Evolutionary conservation across 2,113 vertebrate species (phyloP).

Genomic region (Colius striatus): DNA sequence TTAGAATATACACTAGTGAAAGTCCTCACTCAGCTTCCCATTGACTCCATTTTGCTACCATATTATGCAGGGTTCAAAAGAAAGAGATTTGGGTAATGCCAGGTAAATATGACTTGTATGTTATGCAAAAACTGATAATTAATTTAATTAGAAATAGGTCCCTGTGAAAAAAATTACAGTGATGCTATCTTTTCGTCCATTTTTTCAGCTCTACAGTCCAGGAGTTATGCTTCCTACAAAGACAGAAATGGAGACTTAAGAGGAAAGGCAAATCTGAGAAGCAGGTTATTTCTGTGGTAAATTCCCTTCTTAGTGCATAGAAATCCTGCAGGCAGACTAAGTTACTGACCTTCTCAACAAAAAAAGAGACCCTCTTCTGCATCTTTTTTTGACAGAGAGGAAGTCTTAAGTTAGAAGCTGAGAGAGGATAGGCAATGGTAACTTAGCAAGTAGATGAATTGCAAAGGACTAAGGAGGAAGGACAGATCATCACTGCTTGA

Average conservation of each 20-base stretch:
- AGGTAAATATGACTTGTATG: neutral
- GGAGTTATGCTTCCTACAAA: neutral
- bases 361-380: neutral
- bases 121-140: neutral
- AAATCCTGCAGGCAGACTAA: neutral
- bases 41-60: neutral
- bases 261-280: neutral
- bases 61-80: neutral
- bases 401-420: neutral
- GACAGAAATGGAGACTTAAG: neutral
- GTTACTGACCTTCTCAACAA: neutral
- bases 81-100: neutral
- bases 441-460: neutral
- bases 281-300: neutral
- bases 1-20: neutral
- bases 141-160: neutral
- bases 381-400: neutral
- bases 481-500: neutral
- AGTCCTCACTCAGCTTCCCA: neutral
- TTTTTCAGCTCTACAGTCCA: neutral
- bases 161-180: neutral
- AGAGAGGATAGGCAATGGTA: neutral
- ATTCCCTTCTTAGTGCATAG: neutral
- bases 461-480: neutral
- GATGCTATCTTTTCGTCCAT: neutral